These are phyloP conservation scores for Merops nubicus DNA, from an alignment of 2,113 vertebrate genomes.

Conservation along the genomic window DNA sequence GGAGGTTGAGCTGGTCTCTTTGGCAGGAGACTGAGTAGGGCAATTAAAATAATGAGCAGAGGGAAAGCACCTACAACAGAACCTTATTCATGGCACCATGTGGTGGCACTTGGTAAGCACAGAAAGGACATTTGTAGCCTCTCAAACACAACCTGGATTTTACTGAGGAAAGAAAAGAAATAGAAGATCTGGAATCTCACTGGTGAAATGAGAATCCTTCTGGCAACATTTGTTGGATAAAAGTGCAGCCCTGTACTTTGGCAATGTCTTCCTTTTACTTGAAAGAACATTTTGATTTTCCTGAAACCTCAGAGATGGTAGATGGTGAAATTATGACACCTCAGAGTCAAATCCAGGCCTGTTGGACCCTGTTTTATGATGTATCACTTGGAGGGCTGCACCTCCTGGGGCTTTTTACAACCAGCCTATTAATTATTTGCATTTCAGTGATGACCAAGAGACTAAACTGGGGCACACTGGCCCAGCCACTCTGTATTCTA, in stretches of 20 bases:
- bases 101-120: not conserved
- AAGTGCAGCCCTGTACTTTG: not conserved
- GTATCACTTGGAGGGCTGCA: not conserved
- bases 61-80: not conserved
- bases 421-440: not conserved
- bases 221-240: not conserved
- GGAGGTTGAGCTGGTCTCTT: not conserved
- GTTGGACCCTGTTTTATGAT: not conserved
- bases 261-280: not conserved
- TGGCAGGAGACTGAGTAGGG: not conserved
- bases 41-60: not conserved
- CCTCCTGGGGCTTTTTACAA: not conserved
- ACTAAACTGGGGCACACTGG: not conserved
- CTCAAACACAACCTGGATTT: not conserved
- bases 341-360: not conserved
- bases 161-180: not conserved
- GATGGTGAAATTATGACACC: not conserved
- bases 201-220: not conserved
- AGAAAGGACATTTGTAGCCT: not conserved
- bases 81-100: not conserved
- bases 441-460: not conserved
- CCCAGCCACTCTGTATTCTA: not conserved
- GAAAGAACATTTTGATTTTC: conserved; percentile 17
- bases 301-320: accelerated
- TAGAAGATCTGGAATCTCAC: not conserved